phyloP scores from a whole-genome alignment of 2,888 invertebrate genomes.

The Nemoura dubitans region DNA sequence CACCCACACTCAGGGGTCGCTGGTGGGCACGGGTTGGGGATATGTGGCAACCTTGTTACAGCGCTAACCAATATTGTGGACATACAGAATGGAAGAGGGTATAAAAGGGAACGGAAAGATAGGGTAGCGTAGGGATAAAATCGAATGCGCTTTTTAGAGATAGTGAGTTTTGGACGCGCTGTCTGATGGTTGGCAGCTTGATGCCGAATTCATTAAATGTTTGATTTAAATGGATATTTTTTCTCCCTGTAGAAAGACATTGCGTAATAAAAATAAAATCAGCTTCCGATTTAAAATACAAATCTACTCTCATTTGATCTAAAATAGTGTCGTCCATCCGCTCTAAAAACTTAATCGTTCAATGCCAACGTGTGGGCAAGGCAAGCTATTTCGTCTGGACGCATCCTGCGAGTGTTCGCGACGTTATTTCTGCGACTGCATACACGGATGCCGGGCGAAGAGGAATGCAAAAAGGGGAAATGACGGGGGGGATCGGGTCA shows the following conservation, averaged over 20 bases:
- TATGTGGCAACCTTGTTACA: constrained; percentile 58
- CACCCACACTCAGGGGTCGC: constrained; percentile 48
- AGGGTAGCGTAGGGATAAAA: constrained; percentile 18
- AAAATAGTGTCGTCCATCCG: not conserved
- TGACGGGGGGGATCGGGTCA: constrained; percentile 47
- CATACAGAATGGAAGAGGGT: constrained; percentile 52
- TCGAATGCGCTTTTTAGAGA: not conserved
- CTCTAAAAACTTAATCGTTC: not conserved
- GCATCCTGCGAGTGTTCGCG: not conserved
- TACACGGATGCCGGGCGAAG: constrained; percentile 45
- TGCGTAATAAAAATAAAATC: not conserved
- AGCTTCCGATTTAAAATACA: not conserved
- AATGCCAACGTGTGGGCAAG: not conserved
- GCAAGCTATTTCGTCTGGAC: not conserved
- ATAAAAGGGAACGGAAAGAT: constrained; percentile 16
- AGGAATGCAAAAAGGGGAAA: constrained; percentile 50
- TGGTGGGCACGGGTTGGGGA: constrained; percentile 38
- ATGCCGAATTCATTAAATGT: too few relatives aligned
- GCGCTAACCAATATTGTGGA: constrained; percentile 65
- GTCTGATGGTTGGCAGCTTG: not conserved
- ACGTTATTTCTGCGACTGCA: constrained; percentile 7
- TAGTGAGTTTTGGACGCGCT: not conserved
- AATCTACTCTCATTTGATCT: not conserved
- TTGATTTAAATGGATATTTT: too few relatives aligned
- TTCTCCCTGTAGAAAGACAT: too few relatives aligned